Percentiles rank a stretch among this genome's conserved stretches.
Conservation (phyloP, 2,888 invertebrate genomes). For the Lasioglossum figueresi region DNA sequence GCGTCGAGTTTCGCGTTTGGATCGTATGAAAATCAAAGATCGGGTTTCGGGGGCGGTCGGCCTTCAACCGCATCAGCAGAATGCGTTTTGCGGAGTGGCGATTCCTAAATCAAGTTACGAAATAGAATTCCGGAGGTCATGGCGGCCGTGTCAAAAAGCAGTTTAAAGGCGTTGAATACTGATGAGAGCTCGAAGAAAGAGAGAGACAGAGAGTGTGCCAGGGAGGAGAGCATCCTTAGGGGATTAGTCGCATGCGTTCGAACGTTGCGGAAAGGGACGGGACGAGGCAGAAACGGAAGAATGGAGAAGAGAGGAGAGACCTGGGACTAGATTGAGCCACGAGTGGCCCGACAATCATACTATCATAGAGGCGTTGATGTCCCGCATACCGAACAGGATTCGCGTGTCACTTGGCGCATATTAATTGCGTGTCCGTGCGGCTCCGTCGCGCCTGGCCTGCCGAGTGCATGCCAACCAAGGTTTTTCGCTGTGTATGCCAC, state of each 20-base stretch:
- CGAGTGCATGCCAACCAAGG: conserved; percentile 15
- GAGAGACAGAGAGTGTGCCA: not conserved
- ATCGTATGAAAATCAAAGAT: conserved; percentile 32
- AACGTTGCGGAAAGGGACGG: conserved; percentile 39
- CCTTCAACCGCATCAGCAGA: conserved; percentile 37
- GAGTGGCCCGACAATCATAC: conserved; percentile 77
- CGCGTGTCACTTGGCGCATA: conserved; percentile 75
- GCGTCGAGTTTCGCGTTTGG: conserved; percentile 2
- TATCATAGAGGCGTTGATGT: conserved; percentile 77
- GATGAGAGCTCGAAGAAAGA: conserved; percentile 59
- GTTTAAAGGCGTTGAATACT: conserved; percentile 74
- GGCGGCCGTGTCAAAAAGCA: conserved; percentile 74
- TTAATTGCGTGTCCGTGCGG: conserved; percentile 73
- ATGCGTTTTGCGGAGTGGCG: conserved; percentile 48
- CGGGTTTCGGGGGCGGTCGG: not conserved
- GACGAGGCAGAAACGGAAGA: conserved; percentile 4
- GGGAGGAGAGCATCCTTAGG: conserved; percentile 51
- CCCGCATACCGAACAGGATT: conserved; percentile 77
- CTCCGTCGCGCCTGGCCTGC: not conserved
- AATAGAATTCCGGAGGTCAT: conserved; percentile 71
- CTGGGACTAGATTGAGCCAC: conserved; percentile 68
- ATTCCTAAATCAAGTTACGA: conserved; percentile 69
- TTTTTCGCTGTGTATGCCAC: not conserved
- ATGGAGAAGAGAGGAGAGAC: conserved; percentile 14
- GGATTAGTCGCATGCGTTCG: conserved; percentile 71